Evolutionary conservation across 1,140 invertebrate species (phyloP).

Genomic region (Temnothorax nylanderi): DNA sequence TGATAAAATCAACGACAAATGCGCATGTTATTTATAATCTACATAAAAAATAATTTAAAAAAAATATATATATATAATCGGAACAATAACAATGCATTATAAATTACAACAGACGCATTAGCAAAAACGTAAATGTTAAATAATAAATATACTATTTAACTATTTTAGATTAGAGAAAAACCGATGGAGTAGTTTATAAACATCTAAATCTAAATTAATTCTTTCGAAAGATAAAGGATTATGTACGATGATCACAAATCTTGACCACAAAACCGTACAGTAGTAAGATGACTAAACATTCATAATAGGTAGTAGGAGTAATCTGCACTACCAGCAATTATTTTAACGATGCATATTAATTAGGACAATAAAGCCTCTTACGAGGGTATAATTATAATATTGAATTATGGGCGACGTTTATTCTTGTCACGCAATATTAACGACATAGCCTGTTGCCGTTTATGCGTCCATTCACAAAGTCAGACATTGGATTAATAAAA

Average conservation of each 20-base stretch:
- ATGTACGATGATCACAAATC: not conserved
- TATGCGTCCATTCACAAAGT: slow-evolving; percentile 68
- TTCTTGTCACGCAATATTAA: slow-evolving; percentile 83
- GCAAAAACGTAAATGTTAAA: not conserved
- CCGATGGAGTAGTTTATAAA: not conserved
- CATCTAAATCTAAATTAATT: not conserved
- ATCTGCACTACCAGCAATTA: slow-evolving; percentile 75
- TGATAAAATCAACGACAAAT: not conserved
- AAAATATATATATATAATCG: not conserved
- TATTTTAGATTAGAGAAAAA: not conserved
- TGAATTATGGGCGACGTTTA: slow-evolving; percentile 84
- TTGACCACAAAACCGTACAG: not conserved
- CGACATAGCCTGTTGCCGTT: slow-evolving; percentile 70
- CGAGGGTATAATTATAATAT: slow-evolving; percentile 85
- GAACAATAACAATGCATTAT: not conserved
- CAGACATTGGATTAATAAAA: slow-evolving; percentile 67
- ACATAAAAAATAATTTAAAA: not conserved
- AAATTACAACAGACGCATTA: not conserved
- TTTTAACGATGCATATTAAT: slow-evolving; percentile 84
- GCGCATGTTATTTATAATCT: not conserved
- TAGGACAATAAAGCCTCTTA: slow-evolving; percentile 83
- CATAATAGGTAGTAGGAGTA: slow-evolving; percentile 54
- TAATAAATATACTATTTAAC: not conserved
- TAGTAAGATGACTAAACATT: slow-evolving; percentile 54
- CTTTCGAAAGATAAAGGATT: not conserved